Base-by-base conservation (phyloP, 1,140 invertebrate species). In the Hylaeus anthracinus region DNA sequence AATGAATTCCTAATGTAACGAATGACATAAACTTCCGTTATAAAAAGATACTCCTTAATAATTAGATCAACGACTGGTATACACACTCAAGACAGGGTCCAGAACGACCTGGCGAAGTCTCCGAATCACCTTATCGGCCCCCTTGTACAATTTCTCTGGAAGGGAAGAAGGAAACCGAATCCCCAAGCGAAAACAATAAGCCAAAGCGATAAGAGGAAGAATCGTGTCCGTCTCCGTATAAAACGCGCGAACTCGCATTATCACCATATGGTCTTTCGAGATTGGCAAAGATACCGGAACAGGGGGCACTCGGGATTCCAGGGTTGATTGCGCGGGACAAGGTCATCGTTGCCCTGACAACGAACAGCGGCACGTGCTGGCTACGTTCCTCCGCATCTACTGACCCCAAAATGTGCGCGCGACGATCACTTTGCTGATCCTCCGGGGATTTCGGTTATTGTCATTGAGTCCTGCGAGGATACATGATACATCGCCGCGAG, bases 251-350 rank as follows among this genome's bases (percentile, higher is more conserved):
- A 74, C 78, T 74, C 72, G 61, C 82, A 74, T 86, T 86, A 85
- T 86, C 78, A 65, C 79, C 84, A 85, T 85, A 82, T 85, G 84
- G 77, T 63, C 55, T 74, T 78, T 61, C 63, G n/a, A 71, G 79
- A 86, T 86, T 81, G 83, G 51, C 48, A 63, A 79, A 79, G 80
- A 88, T 86, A 88, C 89, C 88, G 88, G 89, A 90, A 89, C 81
- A 80, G 87, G 82, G 83, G 70, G 74, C 53, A 85, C 45, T 72
- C 70, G 37, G 84, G 87, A 91, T 91, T 89, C 85, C 81, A 86
- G 89, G 88, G 88, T 83, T 92, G 90, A 88, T 92, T 92, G 92
- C 92, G 92, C 90, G 92, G 92, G 92, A 92, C 92, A 93, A 93
- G 92, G 92, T 92, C 92, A 91, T 85, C 86, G 92, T 92, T 86